These are phyloP conservation scores for Rhombomys opimus DNA, from an alignment of 2,113 vertebrate species.

Conservation along the genomic window DNA sequence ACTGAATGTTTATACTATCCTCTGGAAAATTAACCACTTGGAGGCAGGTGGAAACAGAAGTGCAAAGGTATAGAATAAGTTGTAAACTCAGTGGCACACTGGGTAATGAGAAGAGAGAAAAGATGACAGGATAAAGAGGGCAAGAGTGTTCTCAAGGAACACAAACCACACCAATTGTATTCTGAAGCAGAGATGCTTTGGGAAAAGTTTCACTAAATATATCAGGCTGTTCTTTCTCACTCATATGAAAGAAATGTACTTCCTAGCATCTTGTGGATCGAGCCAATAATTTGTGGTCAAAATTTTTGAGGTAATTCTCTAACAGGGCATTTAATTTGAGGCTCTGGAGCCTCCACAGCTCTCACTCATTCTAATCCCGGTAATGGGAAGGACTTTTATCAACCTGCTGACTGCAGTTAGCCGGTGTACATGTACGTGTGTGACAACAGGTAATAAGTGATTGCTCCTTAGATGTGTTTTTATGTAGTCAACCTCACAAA, in stretches of 20 bases:
- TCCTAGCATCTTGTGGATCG: not conserved
- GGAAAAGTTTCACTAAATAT: not conserved
- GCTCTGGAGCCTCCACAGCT: not conserved
- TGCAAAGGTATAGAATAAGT: not conserved
- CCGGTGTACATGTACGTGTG: not conserved
- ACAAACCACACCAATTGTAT: not conserved
- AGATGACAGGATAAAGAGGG: not conserved
- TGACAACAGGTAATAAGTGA: not conserved
- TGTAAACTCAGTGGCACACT: not conserved
- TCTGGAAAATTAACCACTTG: not conserved
- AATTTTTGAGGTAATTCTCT: not conserved
- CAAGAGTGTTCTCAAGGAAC: rapidly evolving
- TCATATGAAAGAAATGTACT: not conserved
- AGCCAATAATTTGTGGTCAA: slow-evolving; percentile 10
- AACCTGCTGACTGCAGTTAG: not conserved
- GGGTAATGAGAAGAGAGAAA: not conserved
- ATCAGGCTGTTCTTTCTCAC: not conserved
- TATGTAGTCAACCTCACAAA: not conserved
- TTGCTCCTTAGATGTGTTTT: not conserved
- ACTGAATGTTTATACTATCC: not conserved
- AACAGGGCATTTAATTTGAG: not conserved
- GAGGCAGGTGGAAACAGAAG: not conserved
- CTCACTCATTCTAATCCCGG: not conserved
- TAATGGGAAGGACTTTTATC: not conserved
- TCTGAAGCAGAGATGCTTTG: not conserved